phyloP scores from a whole-genome alignment of 2,113 vertebrate species.

The Ornithorhynchus anatinus region DNA sequence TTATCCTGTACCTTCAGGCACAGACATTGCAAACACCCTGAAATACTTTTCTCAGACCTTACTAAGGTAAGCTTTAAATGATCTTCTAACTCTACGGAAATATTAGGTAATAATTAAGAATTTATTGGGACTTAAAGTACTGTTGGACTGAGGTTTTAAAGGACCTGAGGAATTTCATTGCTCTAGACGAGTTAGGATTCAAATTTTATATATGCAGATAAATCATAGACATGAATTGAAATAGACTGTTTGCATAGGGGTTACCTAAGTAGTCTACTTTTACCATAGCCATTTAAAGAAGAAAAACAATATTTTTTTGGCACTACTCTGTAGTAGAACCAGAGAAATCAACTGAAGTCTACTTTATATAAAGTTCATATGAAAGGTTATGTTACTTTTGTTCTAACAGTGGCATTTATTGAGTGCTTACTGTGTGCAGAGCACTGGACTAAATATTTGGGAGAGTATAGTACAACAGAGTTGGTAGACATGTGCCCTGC shows the following conservation, averaged over 20 bases:
- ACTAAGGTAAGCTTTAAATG: constrained; percentile 93
- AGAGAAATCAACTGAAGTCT: background rate
- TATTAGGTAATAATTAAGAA: constrained; percentile 43
- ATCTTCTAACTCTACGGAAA: constrained; percentile 60
- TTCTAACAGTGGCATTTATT: too few relatives aligned
- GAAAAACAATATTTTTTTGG: constrained; percentile 40
- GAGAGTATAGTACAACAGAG: too few relatives aligned
- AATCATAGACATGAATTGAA: constrained; percentile 5
- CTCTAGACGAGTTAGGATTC: constrained; percentile 68
- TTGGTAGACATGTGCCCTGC: too few relatives aligned
- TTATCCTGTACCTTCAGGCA: constrained; percentile 98
- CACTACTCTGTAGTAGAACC: background rate
- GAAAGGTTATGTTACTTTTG: background rate
- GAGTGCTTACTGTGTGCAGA: too few relatives aligned
- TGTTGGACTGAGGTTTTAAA: constrained; percentile 24
- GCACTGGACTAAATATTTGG: too few relatives aligned
- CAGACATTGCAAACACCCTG: constrained; percentile 99
- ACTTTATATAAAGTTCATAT: constrained; percentile 3
- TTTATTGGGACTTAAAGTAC: constrained; percentile 49
- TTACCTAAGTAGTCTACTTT: constrained; percentile 46
- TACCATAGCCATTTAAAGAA: constrained; percentile 50
- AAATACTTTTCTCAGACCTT: constrained; percentile 99
- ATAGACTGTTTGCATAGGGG: constrained; percentile 27
- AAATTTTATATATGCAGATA: constrained; percentile 31
- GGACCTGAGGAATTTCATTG: constrained; percentile 48